Percentiles rank a stretch among this genome's conserved stretches.
phyloP scores from a whole-genome alignment of 2,797 vertebrate genomes.

The Craterocephalus amniculus region DNA sequence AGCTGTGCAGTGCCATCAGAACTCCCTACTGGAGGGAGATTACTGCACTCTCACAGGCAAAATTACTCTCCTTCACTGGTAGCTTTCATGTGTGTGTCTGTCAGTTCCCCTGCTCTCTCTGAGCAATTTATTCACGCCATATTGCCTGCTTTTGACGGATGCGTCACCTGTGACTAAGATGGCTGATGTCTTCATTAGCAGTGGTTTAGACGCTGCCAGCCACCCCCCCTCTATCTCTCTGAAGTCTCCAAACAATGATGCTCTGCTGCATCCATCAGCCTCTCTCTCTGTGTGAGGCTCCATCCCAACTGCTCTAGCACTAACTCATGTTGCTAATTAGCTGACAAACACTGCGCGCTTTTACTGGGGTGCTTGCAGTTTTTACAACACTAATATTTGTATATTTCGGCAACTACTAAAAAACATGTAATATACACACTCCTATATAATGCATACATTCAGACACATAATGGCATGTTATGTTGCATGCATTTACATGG shows the following conservation, averaged over 20 bases:
- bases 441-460: slow-evolving; percentile 2
- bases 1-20: slow-evolving; percentile 51
- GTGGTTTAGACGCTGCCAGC: slow-evolving; percentile 52
- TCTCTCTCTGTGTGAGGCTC: slow-evolving; percentile 56
- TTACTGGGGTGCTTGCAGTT: slow-evolving; percentile 44
- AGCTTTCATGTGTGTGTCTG: slow-evolving; percentile 27
- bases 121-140: slow-evolving; percentile 46
- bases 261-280: slow-evolving; percentile 75
- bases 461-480: neutral
- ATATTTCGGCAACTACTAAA: slow-evolving; percentile 31
- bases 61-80: slow-evolving; percentile 24
- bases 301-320: slow-evolving; percentile 67
- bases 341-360: slow-evolving; percentile 73
- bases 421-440: slow-evolving; percentile 13
- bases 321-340: slow-evolving; percentile 79
- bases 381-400: slow-evolving; percentile 51
- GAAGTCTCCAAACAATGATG: slow-evolving; percentile 59
- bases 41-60: slow-evolving; percentile 47
- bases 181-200: slow-evolving; percentile 76
- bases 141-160: slow-evolving; percentile 56
- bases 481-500: neutral
- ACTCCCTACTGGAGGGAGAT: slow-evolving; percentile 42
- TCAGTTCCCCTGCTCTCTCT: slow-evolving; percentile 34
- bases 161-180: slow-evolving; percentile 50
- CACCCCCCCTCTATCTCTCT: neutral